Evolutionary conservation across 2,797 vertebrate genomes (phyloP).

Genomic region (Mus spretus): DNA sequence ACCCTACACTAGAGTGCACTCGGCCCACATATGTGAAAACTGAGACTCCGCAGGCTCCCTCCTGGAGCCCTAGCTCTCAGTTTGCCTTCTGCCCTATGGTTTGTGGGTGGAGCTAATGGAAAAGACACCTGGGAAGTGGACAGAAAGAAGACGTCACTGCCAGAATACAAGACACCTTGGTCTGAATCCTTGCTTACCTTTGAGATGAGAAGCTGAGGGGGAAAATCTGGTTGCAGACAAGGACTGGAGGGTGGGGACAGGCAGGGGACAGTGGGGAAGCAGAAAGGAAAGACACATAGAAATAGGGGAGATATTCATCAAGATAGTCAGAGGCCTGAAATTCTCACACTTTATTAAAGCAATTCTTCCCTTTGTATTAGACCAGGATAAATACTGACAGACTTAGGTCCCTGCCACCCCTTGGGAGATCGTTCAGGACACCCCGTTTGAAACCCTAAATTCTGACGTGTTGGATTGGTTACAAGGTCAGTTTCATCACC

Average conservation of each 20-base stretch:
- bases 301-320: not conserved
- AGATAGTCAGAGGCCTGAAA: not conserved
- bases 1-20: not conserved
- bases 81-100: not conserved
- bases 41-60: conserved; percentile 1
- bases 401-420: no score
- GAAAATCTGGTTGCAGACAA: not conserved
- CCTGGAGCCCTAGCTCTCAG: not conserved
- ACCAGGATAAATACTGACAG: not conserved
- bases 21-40: not conserved
- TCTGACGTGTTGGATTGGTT: not conserved
- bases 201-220: not conserved
- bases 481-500: not conserved
- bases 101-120: not conserved
- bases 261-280: not conserved
- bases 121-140: not conserved
- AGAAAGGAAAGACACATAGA: not conserved
- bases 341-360: not conserved
- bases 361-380: not conserved
- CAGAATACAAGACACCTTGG: not conserved
- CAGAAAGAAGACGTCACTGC: not conserved
- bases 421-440: not conserved
- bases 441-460: not conserved
- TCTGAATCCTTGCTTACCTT: not conserved
- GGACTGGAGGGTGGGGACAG: no score